Base-by-base conservation (phyloP, 2,888 invertebrate species). In the Metallyticus violacea region DNA sequence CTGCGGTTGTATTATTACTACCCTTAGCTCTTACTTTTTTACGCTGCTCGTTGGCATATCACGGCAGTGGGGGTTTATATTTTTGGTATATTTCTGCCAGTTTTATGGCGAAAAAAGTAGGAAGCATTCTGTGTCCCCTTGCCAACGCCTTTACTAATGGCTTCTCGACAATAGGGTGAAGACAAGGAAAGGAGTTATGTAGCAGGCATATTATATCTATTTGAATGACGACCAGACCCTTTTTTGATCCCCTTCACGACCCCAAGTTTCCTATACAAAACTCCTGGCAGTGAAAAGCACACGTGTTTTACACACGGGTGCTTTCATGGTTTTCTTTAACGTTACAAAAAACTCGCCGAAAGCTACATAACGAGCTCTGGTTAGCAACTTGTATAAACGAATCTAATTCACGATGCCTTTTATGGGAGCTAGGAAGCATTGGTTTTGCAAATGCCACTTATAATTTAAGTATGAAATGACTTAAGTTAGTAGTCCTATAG, bases 81-180 rank as follows among this genome's bases (percentile, higher is more conserved):
- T 83, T 83, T 83, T 83, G 83, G 83, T 83, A 77, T 83, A 83
- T 83, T 83, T 83, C 83, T 83, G 83, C 83, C 83, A 83, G 83
- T 83, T 83, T 83, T 83, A 83, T 83, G 83, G 83, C 83, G 83
- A 83, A 83, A 83, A 83, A 83, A 83, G 83, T 83, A 83, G 77
- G 28, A 83, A 28, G 25, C 28, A 77, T 77, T 83, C 25, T 77
- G 25, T 83, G 76, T 83, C 28, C 77, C 81, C 30, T 77, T 28
- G 22, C 28, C 83, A 28, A 83, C 77, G 83, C 83, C 27, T 83
- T 28, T 83, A n/a, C 83, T 83, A 83, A 83, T 83, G 83, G 83
- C 22, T 83, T 83, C 62, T 77, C 83, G 77, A 83, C 83, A 83
- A 83, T 83, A 26, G 83, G 77, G n/a, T 29, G 81, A 81, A 81